A percentile compares a stretch with the other conserved stretches of the same genome.
These are phyloP conservation scores for Seriola aureovittata DNA, from an alignment of 2,113 vertebrate species.

Conservation along the genomic window DNA sequence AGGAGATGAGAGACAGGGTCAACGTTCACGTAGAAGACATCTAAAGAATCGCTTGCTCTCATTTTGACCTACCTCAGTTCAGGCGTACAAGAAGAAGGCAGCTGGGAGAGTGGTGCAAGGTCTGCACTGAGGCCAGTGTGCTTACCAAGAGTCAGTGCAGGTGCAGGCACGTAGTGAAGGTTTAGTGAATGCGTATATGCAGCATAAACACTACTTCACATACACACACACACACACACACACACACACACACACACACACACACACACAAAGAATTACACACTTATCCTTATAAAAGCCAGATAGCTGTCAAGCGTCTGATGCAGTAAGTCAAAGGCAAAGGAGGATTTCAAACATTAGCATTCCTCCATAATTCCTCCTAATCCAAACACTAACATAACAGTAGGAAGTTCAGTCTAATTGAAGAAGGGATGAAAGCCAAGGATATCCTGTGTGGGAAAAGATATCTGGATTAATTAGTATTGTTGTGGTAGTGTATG, in stretches of 20 bases:
- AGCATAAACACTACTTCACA: neutral
- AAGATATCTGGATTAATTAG: slow-evolving; percentile 80
- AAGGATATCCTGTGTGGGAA: slow-evolving; percentile 73
- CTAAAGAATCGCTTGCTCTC: slow-evolving; percentile 3
- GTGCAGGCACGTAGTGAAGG: neutral
- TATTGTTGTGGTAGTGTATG: slow-evolving; percentile 52
- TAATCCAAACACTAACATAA: slow-evolving; percentile 79
- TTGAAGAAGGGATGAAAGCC: slow-evolving; percentile 77
- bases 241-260: neutral
- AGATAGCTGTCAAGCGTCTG: slow-evolving; percentile 59
- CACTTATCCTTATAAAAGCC: slow-evolving; percentile 31
- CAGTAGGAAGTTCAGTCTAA: slow-evolving; percentile 75
- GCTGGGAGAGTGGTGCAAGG: slow-evolving; percentile 14
- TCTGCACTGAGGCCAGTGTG: neutral
- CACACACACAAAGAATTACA: slow-evolving; percentile 15
- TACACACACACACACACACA: neutral
- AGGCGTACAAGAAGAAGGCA: neutral
- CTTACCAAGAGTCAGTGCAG: neutral
- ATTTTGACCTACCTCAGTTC: slow-evolving; percentile 14
- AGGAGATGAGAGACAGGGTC: slow-evolving; percentile 5
- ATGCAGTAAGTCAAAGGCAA: slow-evolving; percentile 72
- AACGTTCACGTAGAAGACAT: slow-evolving; percentile 13
- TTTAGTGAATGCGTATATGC: neutral
- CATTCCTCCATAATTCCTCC: slow-evolving; percentile 71
- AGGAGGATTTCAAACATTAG: slow-evolving; percentile 72